phyloP scores from a whole-genome alignment of 2,113 vertebrate genomes.

The Brachionichthys hirsutus region DNA sequence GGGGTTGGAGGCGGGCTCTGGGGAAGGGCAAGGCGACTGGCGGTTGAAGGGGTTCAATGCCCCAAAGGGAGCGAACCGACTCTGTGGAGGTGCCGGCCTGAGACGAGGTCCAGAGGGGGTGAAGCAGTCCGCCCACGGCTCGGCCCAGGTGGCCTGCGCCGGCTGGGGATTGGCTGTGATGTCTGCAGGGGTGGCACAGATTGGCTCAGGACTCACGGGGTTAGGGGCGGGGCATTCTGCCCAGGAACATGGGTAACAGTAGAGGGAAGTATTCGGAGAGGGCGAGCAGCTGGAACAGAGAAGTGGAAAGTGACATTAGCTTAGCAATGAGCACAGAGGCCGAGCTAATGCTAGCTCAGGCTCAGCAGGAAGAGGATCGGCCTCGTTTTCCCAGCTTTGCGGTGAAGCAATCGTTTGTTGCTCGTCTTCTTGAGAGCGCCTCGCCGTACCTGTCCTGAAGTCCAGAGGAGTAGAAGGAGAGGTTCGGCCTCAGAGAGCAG shows the following conservation, averaged over 20 bases:
- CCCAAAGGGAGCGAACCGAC: conserved; percentile 91
- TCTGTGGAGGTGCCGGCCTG: conserved; percentile 83
- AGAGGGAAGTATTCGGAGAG: conserved; percentile 88
- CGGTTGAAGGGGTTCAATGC: conserved; percentile 89
- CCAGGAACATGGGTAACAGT: conserved; percentile 96
- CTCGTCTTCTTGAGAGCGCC: no score
- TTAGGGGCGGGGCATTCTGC: conserved; percentile 88
- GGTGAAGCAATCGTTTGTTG: no score
- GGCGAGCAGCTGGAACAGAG: conserved; percentile 78
- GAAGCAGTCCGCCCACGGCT: conserved; percentile 82
- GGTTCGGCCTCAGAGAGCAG: conserved; percentile 80
- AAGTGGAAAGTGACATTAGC: not conserved
- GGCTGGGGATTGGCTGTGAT: conserved; percentile 74
- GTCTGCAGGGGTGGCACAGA: conserved; percentile 41
- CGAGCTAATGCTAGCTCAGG: no score
- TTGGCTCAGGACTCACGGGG: conserved; percentile 65
- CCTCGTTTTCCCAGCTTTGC: no score
- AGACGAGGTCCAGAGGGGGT: conserved; percentile 80
- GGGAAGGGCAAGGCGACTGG: conserved; percentile 74
- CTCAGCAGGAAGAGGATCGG: no score
- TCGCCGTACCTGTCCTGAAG: conserved; percentile 87
- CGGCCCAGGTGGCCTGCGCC: conserved; percentile 82
- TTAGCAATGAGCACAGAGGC: no score
- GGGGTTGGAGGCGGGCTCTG: conserved; percentile 71
- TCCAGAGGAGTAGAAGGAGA: conserved; percentile 94